These are phyloP conservation scores for Brachyistius frenatus DNA, from an alignment of 2,113 vertebrate species.

Conservation along the genomic window DNA sequence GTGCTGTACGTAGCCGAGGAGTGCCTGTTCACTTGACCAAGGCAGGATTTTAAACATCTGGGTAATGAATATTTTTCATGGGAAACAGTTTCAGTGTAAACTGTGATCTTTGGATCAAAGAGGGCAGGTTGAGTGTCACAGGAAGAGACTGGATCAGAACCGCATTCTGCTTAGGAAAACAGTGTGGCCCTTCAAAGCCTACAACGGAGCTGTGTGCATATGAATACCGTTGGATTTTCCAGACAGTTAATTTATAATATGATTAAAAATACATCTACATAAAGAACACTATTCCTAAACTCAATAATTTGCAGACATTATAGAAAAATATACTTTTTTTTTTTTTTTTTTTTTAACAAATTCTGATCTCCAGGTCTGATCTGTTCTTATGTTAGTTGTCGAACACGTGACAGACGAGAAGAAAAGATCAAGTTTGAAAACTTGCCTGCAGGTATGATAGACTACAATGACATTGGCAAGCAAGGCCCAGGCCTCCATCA, in stretches of 20 bases:
- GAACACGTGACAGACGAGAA: slow-evolving; percentile 3
- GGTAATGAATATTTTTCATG: neutral
- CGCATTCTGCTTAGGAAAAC: neutral
- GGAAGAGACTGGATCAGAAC: neutral
- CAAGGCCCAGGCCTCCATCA: slow-evolving; percentile 61
- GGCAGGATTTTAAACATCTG: slow-evolving; percentile 1
- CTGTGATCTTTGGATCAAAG: slow-evolving; percentile 20
- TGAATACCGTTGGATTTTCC: neutral
- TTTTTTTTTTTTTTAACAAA: neutral
- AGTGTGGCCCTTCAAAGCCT: neutral
- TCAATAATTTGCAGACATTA: too few species aligned
- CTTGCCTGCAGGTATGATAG: slow-evolving; percentile 43
- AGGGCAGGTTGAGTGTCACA: neutral
- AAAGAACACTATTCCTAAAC: too few species aligned
- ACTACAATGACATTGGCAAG: slow-evolving; percentile 63
- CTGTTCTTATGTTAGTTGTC: neutral
- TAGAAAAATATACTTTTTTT: too few species aligned
- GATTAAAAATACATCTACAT: too few species aligned
- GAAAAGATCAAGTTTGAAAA: slow-evolving; percentile 33
- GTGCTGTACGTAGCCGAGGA: neutral
- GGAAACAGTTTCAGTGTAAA: neutral
- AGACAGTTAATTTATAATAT: too few species aligned
- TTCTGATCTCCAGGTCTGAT: neutral
- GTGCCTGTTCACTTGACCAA: too few species aligned
- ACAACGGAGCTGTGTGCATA: neutral